A percentile compares a stretch with the other conserved stretches of the same genome.
Evolutionary conservation across 53 echinoderm and acorn worm genomes (phyloP).

Genomic region (Zoroaster sp.): DNA sequence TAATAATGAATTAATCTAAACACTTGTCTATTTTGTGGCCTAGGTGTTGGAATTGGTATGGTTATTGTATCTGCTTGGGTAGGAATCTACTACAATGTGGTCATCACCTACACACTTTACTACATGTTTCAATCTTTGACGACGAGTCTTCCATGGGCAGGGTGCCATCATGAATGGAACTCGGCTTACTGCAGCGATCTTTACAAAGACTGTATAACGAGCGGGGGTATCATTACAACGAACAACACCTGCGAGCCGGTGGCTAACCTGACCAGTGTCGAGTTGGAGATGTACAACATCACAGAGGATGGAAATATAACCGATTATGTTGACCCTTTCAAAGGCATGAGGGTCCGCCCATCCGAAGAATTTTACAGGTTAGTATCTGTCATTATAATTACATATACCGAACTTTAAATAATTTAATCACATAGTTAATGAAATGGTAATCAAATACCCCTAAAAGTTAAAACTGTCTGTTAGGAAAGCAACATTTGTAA

Average conservation of each 20-base stretch:
- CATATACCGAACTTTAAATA: no score
- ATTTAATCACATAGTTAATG: no score
- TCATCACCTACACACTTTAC: constrained; percentile 96
- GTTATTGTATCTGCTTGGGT: constrained; percentile 82
- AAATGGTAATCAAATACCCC: no score
- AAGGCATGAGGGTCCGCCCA: constrained; percentile 60
- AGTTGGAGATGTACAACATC: constrained; percentile 74
- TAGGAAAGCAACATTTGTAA: no score
- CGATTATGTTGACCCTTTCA: constrained; percentile 76
- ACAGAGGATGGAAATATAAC: constrained; percentile 51
- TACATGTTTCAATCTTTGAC: constrained; percentile 97
- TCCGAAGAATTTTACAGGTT: constrained; percentile 91
- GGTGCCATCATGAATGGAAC: constrained; percentile 92
- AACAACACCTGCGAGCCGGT: constrained; percentile 65
- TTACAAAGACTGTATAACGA: constrained; percentile 64
- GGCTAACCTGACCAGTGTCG: constrained; percentile 58
- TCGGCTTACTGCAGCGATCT: constrained; percentile 80
- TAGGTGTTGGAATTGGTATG: constrained; percentile 99
- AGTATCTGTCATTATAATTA: not conserved
- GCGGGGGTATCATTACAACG: constrained; percentile 66
- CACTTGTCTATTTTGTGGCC: no score
- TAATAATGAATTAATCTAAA: no score
- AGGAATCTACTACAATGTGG: constrained; percentile 95
- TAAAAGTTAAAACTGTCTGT: no score
- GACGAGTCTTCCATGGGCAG: constrained; percentile 83